Evolutionary conservation across 1,140 invertebrate species (phyloP), one percentile per base, ranked within the genome.

Genomic region (Neotoxoptera formosana): DNA sequence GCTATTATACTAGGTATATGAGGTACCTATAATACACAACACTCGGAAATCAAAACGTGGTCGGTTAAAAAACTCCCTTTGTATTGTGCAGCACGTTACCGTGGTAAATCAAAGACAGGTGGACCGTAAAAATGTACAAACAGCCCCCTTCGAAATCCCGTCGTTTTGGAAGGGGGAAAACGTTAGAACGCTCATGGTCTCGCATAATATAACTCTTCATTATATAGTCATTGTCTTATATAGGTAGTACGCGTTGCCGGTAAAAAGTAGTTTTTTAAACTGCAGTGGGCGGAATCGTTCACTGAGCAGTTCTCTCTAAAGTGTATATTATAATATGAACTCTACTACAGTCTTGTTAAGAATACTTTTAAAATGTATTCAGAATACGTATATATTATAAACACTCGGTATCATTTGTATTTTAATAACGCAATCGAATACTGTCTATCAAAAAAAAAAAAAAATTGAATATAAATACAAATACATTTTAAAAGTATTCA

Each of bases 81-180:
- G 48, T 86, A 56, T 36, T 30, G 81, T 23, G 21, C 36, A 36
- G 21, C 36, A 36, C n/a, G 34, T 53, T 53, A 41, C 91, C 91
- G 91, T 23, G 81, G 91, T 86, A 86, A 93, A 86, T 86, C 56
- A 56, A 84, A 83, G 76, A 93, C 91, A 93, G 91, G 91, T 93
- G 91, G 91, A 93, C 76, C 76, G 81, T 93, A 48, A 92, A 51
- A 93, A 86, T 56, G 86, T 45, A 93, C n/a, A 92, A 92, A 84
- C 91, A 92, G 67, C 91, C 91, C 91, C 53, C 48, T 25, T 30
- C 81, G 81, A 91, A 93, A 93, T 93, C 91, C 48, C 48, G 51
- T 86, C 81, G 8, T 36, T 53, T 93, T 30, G 81, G 81, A 41
- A 83, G 76, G 81, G 48, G n/a, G 25, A 41, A 60, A 48, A 93